phyloP scores from a whole-genome alignment of 2,113 vertebrate species.

The Monopterus albus region DNA sequence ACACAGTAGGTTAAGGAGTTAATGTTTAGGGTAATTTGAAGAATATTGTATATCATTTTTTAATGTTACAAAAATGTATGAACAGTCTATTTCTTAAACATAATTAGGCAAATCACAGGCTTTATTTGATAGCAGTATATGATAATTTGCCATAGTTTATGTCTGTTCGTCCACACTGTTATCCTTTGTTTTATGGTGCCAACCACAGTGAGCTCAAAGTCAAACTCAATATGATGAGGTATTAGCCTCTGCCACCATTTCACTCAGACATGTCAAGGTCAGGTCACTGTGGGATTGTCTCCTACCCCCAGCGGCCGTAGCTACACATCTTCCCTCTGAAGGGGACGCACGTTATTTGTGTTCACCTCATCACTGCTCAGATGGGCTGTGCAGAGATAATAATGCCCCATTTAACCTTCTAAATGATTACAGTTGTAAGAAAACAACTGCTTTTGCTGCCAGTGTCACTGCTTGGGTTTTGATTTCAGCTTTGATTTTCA shows the following conservation, averaged over 20 bases:
- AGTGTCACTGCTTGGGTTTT: not conserved
- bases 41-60: not conserved
- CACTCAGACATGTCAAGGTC: constrained; percentile 83
- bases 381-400: constrained; percentile 74
- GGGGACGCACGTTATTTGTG: constrained; percentile 75
- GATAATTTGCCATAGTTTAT: constrained; percentile 70
- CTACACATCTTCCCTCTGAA: constrained; percentile 66
- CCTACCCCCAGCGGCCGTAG: constrained; percentile 60
- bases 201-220: constrained; percentile 73
- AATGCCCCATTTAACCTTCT: constrained; percentile 75
- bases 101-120: constrained; percentile 1
- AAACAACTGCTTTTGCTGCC: constrained; percentile 55
- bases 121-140: constrained; percentile 14
- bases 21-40: not conserved
- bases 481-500: constrained; percentile 30
- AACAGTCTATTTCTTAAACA: too few relatives aligned
- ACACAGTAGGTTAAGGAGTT: not conserved
- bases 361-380: constrained; percentile 78
- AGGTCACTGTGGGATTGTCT: constrained; percentile 76
- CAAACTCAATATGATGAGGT: constrained; percentile 81
- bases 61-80: not conserved
- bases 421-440: constrained; percentile 75
- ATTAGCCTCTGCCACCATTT: constrained; percentile 79
- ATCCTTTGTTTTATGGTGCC: constrained; percentile 81
- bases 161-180: constrained; percentile 77